Conservation (phyloP, 2,113 vertebrate species). For the Casuarius casuarius region DNA sequence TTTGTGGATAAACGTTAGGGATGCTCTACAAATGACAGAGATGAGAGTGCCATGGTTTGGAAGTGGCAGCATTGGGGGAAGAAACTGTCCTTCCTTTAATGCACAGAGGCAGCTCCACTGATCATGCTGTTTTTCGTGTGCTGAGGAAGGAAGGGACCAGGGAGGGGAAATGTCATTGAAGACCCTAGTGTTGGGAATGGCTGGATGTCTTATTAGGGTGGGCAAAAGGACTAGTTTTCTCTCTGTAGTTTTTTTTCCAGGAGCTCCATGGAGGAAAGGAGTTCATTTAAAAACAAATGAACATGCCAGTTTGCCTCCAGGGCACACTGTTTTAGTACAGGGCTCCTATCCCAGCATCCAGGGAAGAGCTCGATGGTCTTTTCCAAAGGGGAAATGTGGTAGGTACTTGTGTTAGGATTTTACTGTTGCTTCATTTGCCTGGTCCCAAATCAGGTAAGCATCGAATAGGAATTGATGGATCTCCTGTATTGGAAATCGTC, state of each 20-base stretch:
- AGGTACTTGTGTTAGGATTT: not conserved
- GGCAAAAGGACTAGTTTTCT: not conserved
- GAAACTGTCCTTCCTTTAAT: not conserved
- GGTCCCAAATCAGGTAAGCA: not conserved
- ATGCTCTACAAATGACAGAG: not conserved
- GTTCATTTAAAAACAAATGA: slow-evolving; percentile 46
- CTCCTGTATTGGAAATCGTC: not conserved
- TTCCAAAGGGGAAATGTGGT: not conserved
- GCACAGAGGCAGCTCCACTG: not conserved
- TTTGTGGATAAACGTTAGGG: not conserved
- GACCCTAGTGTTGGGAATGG: not conserved
- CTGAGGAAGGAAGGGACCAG: not conserved
- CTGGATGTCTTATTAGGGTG: not conserved
- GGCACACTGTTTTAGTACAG: not conserved
- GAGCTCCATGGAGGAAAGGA: slow-evolving; percentile 3
- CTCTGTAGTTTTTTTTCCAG: not conserved
- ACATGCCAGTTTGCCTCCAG: not conserved
- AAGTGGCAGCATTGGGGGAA: not conserved
- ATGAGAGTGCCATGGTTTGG: accelerated
- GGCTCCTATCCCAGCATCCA: not conserved
- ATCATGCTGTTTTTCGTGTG: not conserved
- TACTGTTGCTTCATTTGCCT: not conserved
- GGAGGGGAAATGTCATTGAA: not conserved
- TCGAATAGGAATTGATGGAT: not conserved
- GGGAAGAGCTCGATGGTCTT: accelerated